Evolutionary conservation across 2,797 vertebrate species (phyloP).

Genomic region (Poeciliopsis presidionis): DNA sequence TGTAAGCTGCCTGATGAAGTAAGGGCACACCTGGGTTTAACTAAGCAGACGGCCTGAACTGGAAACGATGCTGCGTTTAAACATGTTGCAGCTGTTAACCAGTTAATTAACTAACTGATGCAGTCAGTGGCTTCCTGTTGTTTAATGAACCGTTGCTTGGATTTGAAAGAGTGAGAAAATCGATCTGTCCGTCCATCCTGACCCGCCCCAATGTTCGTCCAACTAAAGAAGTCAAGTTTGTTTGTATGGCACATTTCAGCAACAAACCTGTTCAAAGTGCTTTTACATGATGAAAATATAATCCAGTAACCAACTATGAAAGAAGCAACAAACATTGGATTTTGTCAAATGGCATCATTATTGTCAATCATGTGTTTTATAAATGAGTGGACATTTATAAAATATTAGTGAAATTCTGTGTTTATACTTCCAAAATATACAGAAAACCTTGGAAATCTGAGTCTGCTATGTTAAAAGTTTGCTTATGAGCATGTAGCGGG

Average conservation of each 20-base stretch:
- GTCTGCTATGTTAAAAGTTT: too few species aligned
- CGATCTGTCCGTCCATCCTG: not conserved
- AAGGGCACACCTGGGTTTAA: not conserved
- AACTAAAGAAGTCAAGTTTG: not conserved
- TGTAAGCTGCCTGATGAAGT: not conserved
- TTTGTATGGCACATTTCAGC: not conserved
- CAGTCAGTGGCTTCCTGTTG: not conserved
- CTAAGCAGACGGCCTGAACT: not conserved
- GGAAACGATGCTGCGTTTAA: not conserved
- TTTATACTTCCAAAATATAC: not conserved
- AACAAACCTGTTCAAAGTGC: not conserved
- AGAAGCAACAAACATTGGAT: not conserved
- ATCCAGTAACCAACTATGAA: not conserved
- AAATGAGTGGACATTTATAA: not conserved
- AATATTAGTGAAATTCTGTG: not conserved
- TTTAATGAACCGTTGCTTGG: not conserved
- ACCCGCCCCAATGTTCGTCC: not conserved
- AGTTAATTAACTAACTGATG: not conserved
- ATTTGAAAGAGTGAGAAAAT: not conserved
- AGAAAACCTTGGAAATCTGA: not conserved
- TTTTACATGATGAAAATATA: not conserved
- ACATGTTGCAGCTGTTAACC: not conserved
- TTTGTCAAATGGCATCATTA: not conserved
- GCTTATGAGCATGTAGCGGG: not conserved
- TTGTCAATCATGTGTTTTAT: not conserved